Evolutionary conservation across 1,140 invertebrate genomes (phyloP).

Genomic region (Aradophagus sp.): DNA sequence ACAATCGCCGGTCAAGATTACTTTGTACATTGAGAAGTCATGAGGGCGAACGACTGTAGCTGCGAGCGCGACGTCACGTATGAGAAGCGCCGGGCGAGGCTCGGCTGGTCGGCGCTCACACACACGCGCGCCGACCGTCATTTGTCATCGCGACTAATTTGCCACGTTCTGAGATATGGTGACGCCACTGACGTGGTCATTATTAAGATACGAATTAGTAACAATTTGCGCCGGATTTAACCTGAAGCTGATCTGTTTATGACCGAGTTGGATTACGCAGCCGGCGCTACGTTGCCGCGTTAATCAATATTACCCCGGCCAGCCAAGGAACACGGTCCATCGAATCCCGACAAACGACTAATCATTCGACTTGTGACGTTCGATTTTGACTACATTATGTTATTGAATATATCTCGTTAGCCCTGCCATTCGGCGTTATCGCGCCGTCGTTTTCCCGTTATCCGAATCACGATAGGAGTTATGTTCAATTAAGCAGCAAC

Average conservation of each 20-base stretch:
- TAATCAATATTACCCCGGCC: slow-evolving; percentile 72
- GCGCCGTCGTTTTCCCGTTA: slow-evolving; percentile 24
- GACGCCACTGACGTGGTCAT: slow-evolving; percentile 74
- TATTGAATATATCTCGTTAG: slow-evolving; percentile 52
- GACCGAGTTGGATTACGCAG: slow-evolving; percentile 70
- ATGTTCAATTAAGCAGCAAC: slow-evolving; percentile 30
- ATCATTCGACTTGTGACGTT: slow-evolving; percentile 53
- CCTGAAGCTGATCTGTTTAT: slow-evolving; percentile 75
- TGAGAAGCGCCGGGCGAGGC: slow-evolving; percentile 21
- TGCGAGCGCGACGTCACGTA: no score
- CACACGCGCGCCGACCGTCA: slow-evolving; percentile 62
- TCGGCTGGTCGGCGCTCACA: slow-evolving; percentile 20
- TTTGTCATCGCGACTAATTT: slow-evolving; percentile 75
- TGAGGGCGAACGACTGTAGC: no score
- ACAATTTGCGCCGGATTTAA: slow-evolving; percentile 75
- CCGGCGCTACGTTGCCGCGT: slow-evolving; percentile 63
- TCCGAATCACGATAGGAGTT: slow-evolving; percentile 38
- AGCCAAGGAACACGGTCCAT: slow-evolving; percentile 51
- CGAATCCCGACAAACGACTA: slow-evolving; percentile 49
- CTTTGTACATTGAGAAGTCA: no score
- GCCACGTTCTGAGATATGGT: slow-evolving; percentile 75
- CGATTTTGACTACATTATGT: slow-evolving; percentile 48
- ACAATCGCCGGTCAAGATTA: slow-evolving; percentile 55
- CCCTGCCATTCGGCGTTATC: slow-evolving; percentile 37
- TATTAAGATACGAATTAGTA: slow-evolving; percentile 77